Evolutionary conservation across 2,797 vertebrate species (phyloP).

Genomic region (Syngnathus rostellatus): DNA sequence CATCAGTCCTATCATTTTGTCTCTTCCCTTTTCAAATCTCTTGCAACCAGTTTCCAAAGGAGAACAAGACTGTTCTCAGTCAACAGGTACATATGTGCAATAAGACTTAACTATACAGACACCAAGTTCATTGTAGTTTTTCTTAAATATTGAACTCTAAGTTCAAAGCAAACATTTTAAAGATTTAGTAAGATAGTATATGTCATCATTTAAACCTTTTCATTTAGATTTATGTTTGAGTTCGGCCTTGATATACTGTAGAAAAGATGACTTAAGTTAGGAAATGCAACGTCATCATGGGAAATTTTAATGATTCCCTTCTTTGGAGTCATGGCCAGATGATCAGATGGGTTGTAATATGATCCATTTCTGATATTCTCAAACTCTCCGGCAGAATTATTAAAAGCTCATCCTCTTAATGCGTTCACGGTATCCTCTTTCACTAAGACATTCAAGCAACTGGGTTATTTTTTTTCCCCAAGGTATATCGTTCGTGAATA

Average conservation of each 20-base stretch:
- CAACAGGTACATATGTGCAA: constrained; percentile 43
- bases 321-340: constrained; percentile 25
- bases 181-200: background rate
- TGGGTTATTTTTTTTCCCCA: constrained; percentile 24
- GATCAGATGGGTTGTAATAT: constrained; percentile 43
- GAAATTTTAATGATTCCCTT: constrained; percentile 1
- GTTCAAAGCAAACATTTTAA: constrained; percentile 8
- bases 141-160: constrained; percentile 14
- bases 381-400: constrained; percentile 66
- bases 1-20: constrained; percentile 63
- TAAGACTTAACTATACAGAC: constrained; percentile 23
- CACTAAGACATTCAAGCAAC: constrained; percentile 32
- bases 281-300: background rate
- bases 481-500: constrained; percentile 35
- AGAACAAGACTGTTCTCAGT: constrained; percentile 45
- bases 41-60: constrained; percentile 53
- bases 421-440: constrained; percentile 63
- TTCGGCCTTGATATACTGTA: background rate
- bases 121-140: constrained; percentile 18
- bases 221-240: background rate
- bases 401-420: constrained; percentile 71
- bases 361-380: constrained; percentile 63
- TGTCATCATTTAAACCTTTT: background rate
- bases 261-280: background rate
- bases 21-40: constrained; percentile 61